These are phyloP conservation scores for Megamerina dolium DNA, from an alignment of 2,888 invertebrate species.

Conservation along the genomic window DNA sequence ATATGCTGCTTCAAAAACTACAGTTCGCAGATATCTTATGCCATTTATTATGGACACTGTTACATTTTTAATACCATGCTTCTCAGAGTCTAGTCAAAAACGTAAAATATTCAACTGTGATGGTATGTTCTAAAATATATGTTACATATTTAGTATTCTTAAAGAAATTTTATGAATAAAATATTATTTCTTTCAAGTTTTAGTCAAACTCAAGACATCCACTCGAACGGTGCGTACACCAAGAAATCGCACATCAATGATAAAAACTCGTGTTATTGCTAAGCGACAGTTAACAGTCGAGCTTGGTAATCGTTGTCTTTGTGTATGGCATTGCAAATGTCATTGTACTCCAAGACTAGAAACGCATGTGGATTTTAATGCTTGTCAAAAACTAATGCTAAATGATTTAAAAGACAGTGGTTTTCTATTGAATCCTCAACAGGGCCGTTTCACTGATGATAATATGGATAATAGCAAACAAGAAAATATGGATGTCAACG, in stretches of 20 bases:
- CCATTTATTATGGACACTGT: slow-evolving; percentile 32
- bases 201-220: background rate
- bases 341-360: slow-evolving; percentile 34
- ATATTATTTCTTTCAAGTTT: background rate
- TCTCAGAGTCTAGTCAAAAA: slow-evolving; percentile 21
- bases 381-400: slow-evolving; percentile 29
- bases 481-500: background rate
- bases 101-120: slow-evolving; percentile 29
- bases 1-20: slow-evolving; percentile 21
- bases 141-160: background rate
- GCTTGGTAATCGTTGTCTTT: slow-evolving; percentile 36
- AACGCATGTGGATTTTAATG: slow-evolving; percentile 26
- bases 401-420: slow-evolving; percentile 27
- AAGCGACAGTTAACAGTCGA: slow-evolving; percentile 31
- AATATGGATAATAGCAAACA: slow-evolving; percentile 9
- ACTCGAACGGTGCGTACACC: too few species aligned
- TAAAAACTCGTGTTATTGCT: too few species aligned
- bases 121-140: slow-evolving; percentile 24
- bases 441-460: slow-evolving; percentile 12
- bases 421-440: slow-evolving; percentile 22
- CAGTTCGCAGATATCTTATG: slow-evolving; percentile 25
- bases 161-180: background rate
- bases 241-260: too few species aligned
- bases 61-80: slow-evolving; percentile 34
- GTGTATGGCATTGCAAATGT: slow-evolving; percentile 40